A percentile compares a stretch with the other conserved stretches of the same genome.
Evolutionary conservation across 2,797 vertebrate genomes (phyloP).

Genomic region (Schizothorax lantsangensis): DNA sequence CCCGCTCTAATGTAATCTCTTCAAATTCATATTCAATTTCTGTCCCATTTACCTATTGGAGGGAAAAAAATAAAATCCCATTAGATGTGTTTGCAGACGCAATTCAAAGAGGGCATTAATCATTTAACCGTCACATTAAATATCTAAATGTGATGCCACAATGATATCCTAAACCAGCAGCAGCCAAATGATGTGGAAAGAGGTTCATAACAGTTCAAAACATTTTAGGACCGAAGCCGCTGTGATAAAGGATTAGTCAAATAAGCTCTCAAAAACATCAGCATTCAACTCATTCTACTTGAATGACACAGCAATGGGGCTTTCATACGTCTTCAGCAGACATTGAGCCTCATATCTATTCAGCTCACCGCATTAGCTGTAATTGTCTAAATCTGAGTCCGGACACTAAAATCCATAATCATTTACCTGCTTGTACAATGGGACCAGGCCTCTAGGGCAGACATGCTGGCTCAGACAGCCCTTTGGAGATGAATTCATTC

Average conservation of each 20-base stretch:
- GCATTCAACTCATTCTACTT: background rate
- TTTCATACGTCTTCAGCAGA: slow-evolving; percentile 7
- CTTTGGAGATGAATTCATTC: slow-evolving; percentile 29
- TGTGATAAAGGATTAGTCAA: slow-evolving; percentile 13
- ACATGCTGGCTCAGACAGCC: slow-evolving; percentile 1
- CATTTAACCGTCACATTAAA: slow-evolving; percentile 32
- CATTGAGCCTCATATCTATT: slow-evolving; percentile 26
- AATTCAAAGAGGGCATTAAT: slow-evolving; percentile 32
- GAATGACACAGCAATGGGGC: background rate
- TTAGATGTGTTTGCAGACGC: slow-evolving; percentile 45
- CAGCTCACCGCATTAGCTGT: slow-evolving; percentile 1
- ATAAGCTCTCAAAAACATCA: slow-evolving; percentile 1
- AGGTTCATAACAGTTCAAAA: slow-evolving; percentile 35
- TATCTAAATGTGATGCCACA: slow-evolving; percentile 1
- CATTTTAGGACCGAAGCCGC: background rate
- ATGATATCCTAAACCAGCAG: background rate
- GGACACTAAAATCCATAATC: slow-evolving; percentile 59
- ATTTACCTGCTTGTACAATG: slow-evolving; percentile 44
- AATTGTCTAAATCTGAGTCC: slow-evolving; percentile 52
- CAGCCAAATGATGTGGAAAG: slow-evolving; percentile 14
- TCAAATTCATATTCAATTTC: slow-evolving; percentile 99
- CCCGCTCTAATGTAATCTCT: slow-evolving; percentile 97
- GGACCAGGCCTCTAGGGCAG: background rate
- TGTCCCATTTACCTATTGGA: slow-evolving; percentile 91
- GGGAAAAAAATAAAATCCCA: slow-evolving; percentile 50